These are phyloP conservation scores for Mastomys coucha DNA, from an alignment of 2,113 vertebrate genomes.

Conservation along the genomic window DNA sequence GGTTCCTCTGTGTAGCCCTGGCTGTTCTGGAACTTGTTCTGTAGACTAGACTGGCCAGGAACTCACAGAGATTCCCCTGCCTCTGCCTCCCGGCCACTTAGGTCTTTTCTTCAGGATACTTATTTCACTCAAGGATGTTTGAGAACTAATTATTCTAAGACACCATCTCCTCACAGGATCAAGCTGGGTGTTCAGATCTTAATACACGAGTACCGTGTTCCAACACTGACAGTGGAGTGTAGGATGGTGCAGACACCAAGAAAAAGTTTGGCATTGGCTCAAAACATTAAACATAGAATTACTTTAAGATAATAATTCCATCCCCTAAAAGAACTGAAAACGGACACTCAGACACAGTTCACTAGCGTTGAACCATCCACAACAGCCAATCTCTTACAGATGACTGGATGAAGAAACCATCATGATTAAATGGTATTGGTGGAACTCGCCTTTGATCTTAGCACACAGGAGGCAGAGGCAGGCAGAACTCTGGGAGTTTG, in stretches of 20 bases:
- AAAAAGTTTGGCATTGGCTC: constrained; percentile 4
- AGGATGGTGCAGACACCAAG: not conserved
- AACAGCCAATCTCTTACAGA: not conserved
- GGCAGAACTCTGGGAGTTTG: not conserved
- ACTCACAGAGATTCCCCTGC: too few relatives aligned
- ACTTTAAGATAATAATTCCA: constrained; percentile 25
- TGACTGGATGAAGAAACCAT: not conserved
- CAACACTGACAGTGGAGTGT: not conserved
- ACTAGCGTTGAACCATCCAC: not conserved
- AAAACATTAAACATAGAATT: constrained; percentile 48
- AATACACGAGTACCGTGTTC: not conserved
- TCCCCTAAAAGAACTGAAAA: constrained; percentile 13
- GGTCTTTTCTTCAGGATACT: not conserved
- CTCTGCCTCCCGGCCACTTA: not conserved
- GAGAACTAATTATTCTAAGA: not conserved
- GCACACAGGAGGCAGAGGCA: not conserved
- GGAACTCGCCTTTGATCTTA: not conserved
- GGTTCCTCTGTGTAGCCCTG: not conserved
- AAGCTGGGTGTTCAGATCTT: not conserved
- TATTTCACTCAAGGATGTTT: not conserved
- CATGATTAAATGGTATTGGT: not conserved
- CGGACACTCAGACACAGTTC: not conserved
- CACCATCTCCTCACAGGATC: not conserved
- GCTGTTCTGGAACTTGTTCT: not conserved
- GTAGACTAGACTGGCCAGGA: not conserved